Conservation (phyloP, 2,797 vertebrate species). For the Allobates femoralis region DNA sequence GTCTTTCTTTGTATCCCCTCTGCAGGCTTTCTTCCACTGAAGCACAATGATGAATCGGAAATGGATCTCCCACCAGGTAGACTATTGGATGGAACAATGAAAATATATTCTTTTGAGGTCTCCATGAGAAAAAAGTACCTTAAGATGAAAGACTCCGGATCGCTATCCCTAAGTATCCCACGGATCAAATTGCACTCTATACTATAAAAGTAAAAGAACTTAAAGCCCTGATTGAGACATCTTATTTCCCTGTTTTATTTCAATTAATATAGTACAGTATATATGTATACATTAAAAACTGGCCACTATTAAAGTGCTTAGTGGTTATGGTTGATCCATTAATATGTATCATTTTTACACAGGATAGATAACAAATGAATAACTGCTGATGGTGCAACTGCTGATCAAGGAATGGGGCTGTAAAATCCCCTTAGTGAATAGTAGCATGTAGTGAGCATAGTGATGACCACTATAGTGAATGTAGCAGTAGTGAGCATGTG, state of each 20-base stretch:
- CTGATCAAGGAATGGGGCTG: too few species aligned
- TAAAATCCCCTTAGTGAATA: too few species aligned
- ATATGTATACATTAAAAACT: not conserved
- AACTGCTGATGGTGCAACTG: too few species aligned
- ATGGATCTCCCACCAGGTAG: slow-evolving; percentile 52
- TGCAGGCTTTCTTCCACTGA: slow-evolving; percentile 45
- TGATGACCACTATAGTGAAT: too few species aligned
- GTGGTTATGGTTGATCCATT: too few species aligned
- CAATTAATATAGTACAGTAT: not conserved
- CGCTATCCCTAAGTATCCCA: slow-evolving; percentile 21
- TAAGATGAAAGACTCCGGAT: slow-evolving; percentile 49
- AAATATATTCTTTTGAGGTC: slow-evolving; percentile 61
- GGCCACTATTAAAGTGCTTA: too few species aligned
- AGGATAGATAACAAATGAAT: too few species aligned
- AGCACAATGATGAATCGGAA: slow-evolving; percentile 58
- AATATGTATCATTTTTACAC: too few species aligned
- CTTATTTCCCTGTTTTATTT: not conserved
- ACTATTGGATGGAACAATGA: slow-evolving; percentile 53
- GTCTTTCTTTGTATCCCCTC: slow-evolving; percentile 51
- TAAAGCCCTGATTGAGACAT: not conserved
- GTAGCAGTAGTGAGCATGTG: too few species aligned
- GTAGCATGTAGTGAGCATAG: too few species aligned
- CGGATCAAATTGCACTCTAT: slow-evolving; percentile 26
- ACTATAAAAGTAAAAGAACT: slow-evolving; percentile 36
- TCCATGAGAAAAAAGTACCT: slow-evolving; percentile 48